Base-by-base conservation (phyloP, 1,140 invertebrate species). In the Caenorhabditis remanei region DNA sequence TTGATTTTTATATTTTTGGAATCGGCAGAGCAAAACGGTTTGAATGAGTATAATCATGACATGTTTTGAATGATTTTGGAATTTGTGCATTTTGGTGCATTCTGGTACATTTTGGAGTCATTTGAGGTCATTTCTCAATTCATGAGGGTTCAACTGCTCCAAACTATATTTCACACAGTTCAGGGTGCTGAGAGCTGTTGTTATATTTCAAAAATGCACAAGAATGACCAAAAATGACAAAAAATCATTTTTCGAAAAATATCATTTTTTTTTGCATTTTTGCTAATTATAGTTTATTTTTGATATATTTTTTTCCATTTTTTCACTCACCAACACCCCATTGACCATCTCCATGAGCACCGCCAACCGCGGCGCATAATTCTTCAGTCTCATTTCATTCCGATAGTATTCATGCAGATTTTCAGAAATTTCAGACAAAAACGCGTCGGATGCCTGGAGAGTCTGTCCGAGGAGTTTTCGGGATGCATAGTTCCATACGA, bases 381-480 rank as follows among this genome's bases (percentile, higher is more conserved):
- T 79, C n/a, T 50, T 24, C 4, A 53, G 7, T 5, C 24, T 79
- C n/a, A 9, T 4, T 13, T 79, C 71, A 24, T 53, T 79, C 11
- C 24, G n/a, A 50, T 79, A 79, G n/a, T 79, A 79, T n/a, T 50
- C 46, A 50, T 79, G 71, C 2, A 79, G 19, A 79, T 79, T 79
- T 24, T 79, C 46, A 53, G 71, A 79, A 24, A 79, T 79, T 79
- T 79, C 71, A 48, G 43, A 19, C 46, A 79, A 50, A 53, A 79
- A 50, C 53, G n/a, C 21, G 5, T 79, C 71, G 1, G 19, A 46
- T 0, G 71, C 43, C n/a, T 48, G 46, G 5, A 50, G 71, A 24
- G 71, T 79, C 11, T 48, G 71, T 79, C 71, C 71, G 8, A 50
- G 46, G 2, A 79, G 46, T 24, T 50, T 48, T 5, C 71, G 2